These are phyloP conservation scores for Solen grandis DNA, from an alignment of 1,140 invertebrate genomes.

Conservation along the genomic window DNA sequence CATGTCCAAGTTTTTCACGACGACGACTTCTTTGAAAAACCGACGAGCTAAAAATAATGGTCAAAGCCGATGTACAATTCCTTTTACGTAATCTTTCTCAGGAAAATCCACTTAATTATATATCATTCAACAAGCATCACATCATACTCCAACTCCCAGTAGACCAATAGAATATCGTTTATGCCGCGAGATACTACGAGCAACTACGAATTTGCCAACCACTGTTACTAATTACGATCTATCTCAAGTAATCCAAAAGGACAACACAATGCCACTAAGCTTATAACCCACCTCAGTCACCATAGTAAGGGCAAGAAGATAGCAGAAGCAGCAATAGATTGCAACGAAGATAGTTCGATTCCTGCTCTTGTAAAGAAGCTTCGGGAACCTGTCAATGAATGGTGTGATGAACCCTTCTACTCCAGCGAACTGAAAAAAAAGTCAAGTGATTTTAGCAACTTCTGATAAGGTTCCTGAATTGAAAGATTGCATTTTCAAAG, in stretches of 20 bases:
- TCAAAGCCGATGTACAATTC: too few species aligned
- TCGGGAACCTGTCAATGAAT: not conserved
- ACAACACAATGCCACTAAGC: not conserved
- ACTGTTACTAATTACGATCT: not conserved
- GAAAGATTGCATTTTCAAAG: too few species aligned
- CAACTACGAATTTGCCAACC: not conserved
- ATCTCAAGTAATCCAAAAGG: too few species aligned
- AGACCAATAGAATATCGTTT: not conserved
- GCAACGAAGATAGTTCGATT: not conserved
- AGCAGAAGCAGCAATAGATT: conserved; percentile 9
- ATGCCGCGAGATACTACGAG: not conserved
- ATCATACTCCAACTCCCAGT: not conserved
- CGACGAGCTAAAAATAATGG: too few species aligned
- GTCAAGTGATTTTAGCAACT: too few species aligned
- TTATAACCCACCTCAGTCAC: conserved; percentile 15
- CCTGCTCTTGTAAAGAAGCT: not conserved
- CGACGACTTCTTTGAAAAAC: too few species aligned
- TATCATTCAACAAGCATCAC: not conserved
- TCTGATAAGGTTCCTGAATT: too few species aligned
- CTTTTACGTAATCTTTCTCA: not conserved
- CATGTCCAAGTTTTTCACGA: too few species aligned
- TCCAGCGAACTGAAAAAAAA: not conserved
- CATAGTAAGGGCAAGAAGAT: conserved; percentile 15
- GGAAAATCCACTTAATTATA: not conserved
- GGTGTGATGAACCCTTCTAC: not conserved